A percentile compares a stretch with the other conserved stretches of the same genome.
These are phyloP conservation scores for Sus cebifrons DNA, from an alignment of 2,797 vertebrate genomes.

Conservation along the genomic window DNA sequence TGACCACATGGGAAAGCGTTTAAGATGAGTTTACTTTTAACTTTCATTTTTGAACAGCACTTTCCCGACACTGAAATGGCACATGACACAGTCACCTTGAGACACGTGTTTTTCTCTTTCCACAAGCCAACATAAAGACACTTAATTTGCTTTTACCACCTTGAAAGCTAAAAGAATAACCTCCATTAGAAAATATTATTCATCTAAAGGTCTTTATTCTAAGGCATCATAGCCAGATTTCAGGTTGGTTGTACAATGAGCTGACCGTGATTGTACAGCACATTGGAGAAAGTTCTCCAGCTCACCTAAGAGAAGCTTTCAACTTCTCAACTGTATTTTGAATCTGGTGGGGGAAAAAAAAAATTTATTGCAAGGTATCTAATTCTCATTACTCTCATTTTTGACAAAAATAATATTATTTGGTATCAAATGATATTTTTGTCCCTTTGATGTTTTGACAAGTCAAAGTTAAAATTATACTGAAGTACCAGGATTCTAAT, in stretches of 20 bases:
- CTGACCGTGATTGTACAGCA: background rate
- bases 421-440: background rate
- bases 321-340: background rate
- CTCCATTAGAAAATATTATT: background rate
- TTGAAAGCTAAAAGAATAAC: background rate
- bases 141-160: slow-evolving; percentile 1
- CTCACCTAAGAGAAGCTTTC: background rate
- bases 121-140: background rate
- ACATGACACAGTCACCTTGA: background rate
- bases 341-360: background rate
- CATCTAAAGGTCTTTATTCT: background rate
- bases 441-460: slow-evolving; percentile 16
- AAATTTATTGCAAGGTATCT: background rate
- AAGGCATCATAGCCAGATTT: background rate
- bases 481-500: background rate
- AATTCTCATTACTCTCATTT: slow-evolving; percentile 31
- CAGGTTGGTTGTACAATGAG: background rate
- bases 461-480: slow-evolving; percentile 62
- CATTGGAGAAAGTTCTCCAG: background rate
- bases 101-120: slow-evolving; percentile 14
- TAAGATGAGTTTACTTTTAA: slow-evolving; percentile 26
- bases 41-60: background rate
- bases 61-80: background rate
- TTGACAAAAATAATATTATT: background rate
- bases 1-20: background rate